These are phyloP conservation scores for Corynorhinus townsendii DNA, from an alignment of 2,113 vertebrate genomes.

Conservation along the genomic window DNA sequence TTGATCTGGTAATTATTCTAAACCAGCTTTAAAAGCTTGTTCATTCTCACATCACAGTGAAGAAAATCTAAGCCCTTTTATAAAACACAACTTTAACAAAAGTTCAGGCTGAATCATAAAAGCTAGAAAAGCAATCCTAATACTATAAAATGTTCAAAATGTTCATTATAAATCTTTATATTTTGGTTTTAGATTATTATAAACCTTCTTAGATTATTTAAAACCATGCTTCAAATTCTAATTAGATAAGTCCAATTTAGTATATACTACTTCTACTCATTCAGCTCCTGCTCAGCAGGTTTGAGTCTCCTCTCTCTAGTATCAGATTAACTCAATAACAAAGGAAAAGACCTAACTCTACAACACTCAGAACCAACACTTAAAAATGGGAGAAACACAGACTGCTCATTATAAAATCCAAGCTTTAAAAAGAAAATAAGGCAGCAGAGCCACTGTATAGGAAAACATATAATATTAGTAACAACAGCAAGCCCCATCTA, in stretches of 20 bases:
- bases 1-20: background rate
- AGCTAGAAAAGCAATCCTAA: background rate
- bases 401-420: background rate
- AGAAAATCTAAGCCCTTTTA: background rate
- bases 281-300: background rate
- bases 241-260: background rate
- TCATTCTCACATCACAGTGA: background rate
- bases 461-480: background rate
- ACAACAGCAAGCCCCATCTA: background rate
- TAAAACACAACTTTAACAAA: conserved; percentile 17
- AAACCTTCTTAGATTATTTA: background rate
- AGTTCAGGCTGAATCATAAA: background rate
- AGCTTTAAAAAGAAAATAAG: background rate
- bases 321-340: background rate
- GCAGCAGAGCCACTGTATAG: background rate
- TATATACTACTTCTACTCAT: background rate
- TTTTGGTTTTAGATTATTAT: background rate
- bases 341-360: background rate
- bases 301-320: background rate
- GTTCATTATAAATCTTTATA: background rate
- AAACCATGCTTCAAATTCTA: background rate
- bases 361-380: background rate
- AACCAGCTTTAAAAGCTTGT: background rate
- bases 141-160: background rate
- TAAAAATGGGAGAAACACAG: background rate